Base-by-base conservation (phyloP, 2,113 vertebrate species). In the Gymnarchus niloticus region DNA sequence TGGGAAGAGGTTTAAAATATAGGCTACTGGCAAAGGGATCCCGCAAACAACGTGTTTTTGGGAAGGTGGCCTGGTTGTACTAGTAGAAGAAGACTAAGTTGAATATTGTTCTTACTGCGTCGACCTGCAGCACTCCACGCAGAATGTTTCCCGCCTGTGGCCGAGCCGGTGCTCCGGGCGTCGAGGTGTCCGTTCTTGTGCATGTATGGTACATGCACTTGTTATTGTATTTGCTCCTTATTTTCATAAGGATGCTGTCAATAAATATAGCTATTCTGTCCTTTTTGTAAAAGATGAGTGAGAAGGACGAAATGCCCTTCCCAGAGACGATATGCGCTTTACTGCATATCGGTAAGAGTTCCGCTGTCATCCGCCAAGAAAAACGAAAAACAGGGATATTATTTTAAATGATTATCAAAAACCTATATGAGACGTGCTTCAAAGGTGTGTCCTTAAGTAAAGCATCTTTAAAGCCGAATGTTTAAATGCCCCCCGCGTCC, bases 161-260 rank as follows among this genome's bases (percentile, higher is more conserved):
- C n/a, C n/a, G n/a, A n/a, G n/a, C n/a, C n/a, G n/a, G n/a, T n/a
- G n/a, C n/a, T n/a, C n/a, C n/a, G n/a, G n/a, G n/a, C n/a, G n/a
- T n/a, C n/a, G n/a, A n/a, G n/a, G n/a, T n/a, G n/a, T n/a, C n/a
- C n/a, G n/a, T n/a, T n/a, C n/a, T n/a, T n/a, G n/a, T n/a, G n/a
- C n/a, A n/a, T 28, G 33, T 33, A 59, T 44, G 56, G 41, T 0
- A 83, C 6, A 59, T n/a, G 49, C n/a, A 33, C 21, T 48, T n/a
- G n/a, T 17, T n/a, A 12, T 41, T 44, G 3, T 10, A 59, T 10
- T 10, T n/a, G 54, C 54, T 44, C 54, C 56, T 83, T 37, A 57
- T 59, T 59, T 83, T 83, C 3, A 83, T 37, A 44, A 77, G 9
- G 59, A 49, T 85, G 84, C 84, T 85, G 46, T 76, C 9, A 19